phyloP scores from a whole-genome alignment of 2,113 vertebrate genomes.

The Taurulus bubalis region DNA sequence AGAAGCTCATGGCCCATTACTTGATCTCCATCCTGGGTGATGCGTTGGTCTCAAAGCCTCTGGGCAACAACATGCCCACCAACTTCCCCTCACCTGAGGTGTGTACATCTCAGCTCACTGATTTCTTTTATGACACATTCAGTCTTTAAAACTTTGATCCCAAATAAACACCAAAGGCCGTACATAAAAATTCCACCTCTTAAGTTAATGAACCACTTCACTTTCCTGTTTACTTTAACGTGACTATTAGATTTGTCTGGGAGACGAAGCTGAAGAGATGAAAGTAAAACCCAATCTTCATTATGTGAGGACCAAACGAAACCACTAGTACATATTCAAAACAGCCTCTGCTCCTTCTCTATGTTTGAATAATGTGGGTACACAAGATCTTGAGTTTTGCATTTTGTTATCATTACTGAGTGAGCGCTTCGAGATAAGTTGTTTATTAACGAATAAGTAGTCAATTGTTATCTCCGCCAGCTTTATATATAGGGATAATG shows the following conservation, averaged over 20 bases:
- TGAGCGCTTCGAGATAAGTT: background rate
- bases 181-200: conserved; percentile 24
- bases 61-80: conserved; percentile 81
- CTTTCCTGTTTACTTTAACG: conserved; percentile 55
- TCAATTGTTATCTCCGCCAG: background rate
- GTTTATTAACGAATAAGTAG: background rate
- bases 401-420: background rate
- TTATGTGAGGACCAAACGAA: conserved; percentile 14
- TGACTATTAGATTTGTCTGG: conserved; percentile 31
- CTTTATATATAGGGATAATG: no score
- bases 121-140: background rate
- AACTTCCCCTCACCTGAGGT: conserved; percentile 94
- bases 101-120: background rate
- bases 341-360: background rate
- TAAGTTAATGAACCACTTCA: conserved; percentile 29
- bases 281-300: conserved; percentile 10
- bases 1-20: conserved; percentile 90
- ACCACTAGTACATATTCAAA: background rate
- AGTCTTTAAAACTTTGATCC: background rate
- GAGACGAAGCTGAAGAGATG: conserved; percentile 21
- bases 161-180: background rate
- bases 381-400: background rate
- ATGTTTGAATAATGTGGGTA: background rate
- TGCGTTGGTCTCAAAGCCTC: conserved; percentile 85
- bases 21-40: conserved; percentile 88